Conservation (phyloP, 1,140 invertebrate species). For the Cyphomyrmex costatus region DNA sequence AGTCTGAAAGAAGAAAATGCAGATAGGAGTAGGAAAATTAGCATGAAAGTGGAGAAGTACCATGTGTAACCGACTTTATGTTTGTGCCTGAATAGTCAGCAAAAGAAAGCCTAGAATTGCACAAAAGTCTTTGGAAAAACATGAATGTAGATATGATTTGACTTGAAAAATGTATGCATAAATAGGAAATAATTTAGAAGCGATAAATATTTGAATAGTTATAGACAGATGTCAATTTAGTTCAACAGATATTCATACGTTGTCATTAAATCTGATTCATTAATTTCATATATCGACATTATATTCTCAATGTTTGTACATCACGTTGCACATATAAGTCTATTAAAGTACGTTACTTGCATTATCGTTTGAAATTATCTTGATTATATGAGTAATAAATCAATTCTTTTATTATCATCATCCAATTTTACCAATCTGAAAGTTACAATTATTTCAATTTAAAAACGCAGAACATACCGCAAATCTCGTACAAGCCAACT, state of each 20-base stretch:
- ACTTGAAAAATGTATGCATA: constrained; percentile 37
- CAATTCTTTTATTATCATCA: neutral
- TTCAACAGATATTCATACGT: neutral
- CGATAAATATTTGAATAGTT: neutral
- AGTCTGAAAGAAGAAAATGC: constrained; percentile 42
- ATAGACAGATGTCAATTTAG: neutral
- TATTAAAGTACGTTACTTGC: neutral
- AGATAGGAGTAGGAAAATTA: constrained; percentile 62
- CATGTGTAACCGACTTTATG: constrained; percentile 58
- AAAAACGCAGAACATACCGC: neutral
- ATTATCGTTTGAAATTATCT: neutral
- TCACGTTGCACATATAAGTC: neutral
- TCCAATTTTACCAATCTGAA: constrained; percentile 3
- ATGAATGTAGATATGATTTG: constrained; percentile 15
- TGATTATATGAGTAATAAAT: constrained; percentile 17
- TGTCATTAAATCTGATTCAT: neutral
- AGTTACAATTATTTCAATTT: neutral
- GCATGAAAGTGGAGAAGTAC: constrained; percentile 59
- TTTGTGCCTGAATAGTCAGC: constrained; percentile 37
- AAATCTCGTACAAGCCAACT: constrained; percentile 11
- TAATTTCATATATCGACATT: neutral
- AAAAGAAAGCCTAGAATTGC: constrained; percentile 31
- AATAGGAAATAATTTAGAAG: constrained; percentile 23
- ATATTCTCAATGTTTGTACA: neutral
- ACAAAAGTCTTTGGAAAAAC: constrained; percentile 46